A percentile compares a stretch with the other conserved stretches of the same genome.
These are phyloP conservation scores for Ernsta delagoae DNA, from an alignment of 2,888 invertebrate genomes.

Conservation along the genomic window DNA sequence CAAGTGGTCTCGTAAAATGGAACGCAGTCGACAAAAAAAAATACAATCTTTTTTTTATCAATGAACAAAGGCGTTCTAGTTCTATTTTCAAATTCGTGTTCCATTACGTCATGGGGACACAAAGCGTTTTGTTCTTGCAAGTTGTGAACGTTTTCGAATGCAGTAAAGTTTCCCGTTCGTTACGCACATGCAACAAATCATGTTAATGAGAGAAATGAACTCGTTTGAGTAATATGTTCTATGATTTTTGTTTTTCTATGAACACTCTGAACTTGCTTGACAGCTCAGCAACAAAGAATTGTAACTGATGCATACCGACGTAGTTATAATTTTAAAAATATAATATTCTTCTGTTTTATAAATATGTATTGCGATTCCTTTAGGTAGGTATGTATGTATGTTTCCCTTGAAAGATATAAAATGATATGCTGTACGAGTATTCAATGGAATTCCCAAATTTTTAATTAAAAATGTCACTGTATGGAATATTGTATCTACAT, in stretches of 20 bases:
- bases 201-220: conserved; percentile 42
- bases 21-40: conserved; percentile 39
- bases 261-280: conserved; percentile 26
- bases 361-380: conserved; percentile 19
- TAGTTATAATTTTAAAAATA: too few relatives aligned
- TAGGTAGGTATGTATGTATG: neutral
- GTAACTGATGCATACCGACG: conserved; percentile 21
- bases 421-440: neutral
- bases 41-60: conserved; percentile 48
- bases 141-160: conserved; percentile 59
- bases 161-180: conserved; percentile 54
- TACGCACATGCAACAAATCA: conserved; percentile 55
- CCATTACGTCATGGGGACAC: conserved; percentile 67
- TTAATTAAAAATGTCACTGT: conserved; percentile 1
- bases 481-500: too few relatives aligned
- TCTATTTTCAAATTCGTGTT: conserved; percentile 70
- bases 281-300: conserved; percentile 23
- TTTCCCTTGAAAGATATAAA: too few relatives aligned
- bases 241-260: conserved; percentile 30
- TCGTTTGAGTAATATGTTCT: conserved; percentile 28
- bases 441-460: neutral
- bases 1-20: conserved; percentile 43
- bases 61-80: conserved; percentile 66
- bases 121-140: conserved; percentile 64
- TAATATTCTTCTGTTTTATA: too few relatives aligned